phyloP scores from a whole-genome alignment of 2,113 vertebrate species.

The Columba livia region DNA sequence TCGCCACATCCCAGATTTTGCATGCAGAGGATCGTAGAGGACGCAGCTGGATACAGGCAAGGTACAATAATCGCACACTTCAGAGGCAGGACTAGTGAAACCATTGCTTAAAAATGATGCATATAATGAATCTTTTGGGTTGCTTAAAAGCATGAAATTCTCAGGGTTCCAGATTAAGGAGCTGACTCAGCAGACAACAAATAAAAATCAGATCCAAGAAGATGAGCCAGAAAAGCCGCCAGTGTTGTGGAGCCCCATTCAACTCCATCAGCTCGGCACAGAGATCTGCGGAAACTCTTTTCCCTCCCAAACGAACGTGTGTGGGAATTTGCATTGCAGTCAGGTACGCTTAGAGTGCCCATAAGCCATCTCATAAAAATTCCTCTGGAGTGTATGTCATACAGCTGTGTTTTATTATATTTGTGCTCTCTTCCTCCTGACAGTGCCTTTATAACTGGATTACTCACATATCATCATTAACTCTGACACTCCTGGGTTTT shows the following conservation, averaged over 20 bases:
- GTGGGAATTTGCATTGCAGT: slow-evolving; percentile 57
- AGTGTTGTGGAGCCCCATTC: not conserved
- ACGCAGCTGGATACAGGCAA: too few species aligned
- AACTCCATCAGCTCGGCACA: not conserved
- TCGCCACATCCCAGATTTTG: too few species aligned
- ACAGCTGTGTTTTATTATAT: slow-evolving; percentile 53
- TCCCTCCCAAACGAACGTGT: not conserved
- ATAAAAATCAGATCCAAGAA: not conserved
- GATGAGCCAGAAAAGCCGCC: not conserved
- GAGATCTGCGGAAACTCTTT: not conserved
- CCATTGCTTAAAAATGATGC: too few species aligned
- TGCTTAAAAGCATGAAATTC: not conserved
- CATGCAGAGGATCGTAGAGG: too few species aligned
- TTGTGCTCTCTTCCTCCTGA: slow-evolving; percentile 58
- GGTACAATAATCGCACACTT: too few species aligned
- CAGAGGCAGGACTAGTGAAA: too few species aligned
- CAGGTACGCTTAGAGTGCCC: slow-evolving; percentile 43
- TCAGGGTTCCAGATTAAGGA: not conserved
- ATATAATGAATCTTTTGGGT: too few species aligned
- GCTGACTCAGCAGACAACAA: slow-evolving; percentile 12
- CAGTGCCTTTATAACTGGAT: slow-evolving; percentile 39
- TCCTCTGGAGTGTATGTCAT: slow-evolving; percentile 27
- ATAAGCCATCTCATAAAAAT: slow-evolving; percentile 67
- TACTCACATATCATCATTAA: slow-evolving; percentile 56
- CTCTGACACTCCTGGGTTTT: slow-evolving; percentile 51